These are phyloP conservation scores for Sarcophaga carnaria DNA, from an alignment of 2,888 invertebrate genomes.

Conservation along the genomic window DNA sequence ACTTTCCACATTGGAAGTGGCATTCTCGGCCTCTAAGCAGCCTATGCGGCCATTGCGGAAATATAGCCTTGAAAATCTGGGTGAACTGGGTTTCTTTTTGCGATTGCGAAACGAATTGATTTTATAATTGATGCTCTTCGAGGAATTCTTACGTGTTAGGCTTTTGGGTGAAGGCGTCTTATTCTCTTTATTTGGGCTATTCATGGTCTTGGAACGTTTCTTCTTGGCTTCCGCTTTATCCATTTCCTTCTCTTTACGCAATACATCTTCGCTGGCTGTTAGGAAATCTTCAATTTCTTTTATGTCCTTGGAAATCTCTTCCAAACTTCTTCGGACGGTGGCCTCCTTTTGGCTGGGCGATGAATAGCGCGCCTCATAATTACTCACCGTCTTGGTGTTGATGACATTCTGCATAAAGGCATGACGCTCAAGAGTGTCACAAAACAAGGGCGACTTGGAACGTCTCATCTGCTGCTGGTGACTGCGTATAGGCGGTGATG, in stretches of 20 bases:
- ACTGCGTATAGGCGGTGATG: constrained; percentile 66
- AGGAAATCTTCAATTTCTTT: constrained; percentile 81
- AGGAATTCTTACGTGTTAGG: constrained; percentile 70
- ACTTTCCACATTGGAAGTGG: constrained; percentile 79
- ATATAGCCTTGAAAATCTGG: constrained; percentile 79
- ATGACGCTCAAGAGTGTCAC: constrained; percentile 80
- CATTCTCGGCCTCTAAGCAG: constrained; percentile 80
- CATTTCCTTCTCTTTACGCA: constrained; percentile 78
- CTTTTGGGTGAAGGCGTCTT: constrained; percentile 76
- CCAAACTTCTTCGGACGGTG: constrained; percentile 79
- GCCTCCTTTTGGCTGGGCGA: constrained; percentile 79
- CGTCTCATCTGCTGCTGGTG: constrained; percentile 56
- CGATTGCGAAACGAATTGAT: constrained; percentile 80
- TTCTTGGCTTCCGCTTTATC: constrained; percentile 71
- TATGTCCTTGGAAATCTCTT: constrained; percentile 81
- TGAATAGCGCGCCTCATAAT: constrained; percentile 76
- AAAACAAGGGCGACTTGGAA: constrained; percentile 77
- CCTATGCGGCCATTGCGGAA: constrained; percentile 82
- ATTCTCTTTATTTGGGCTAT: constrained; percentile 77
- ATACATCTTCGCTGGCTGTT: constrained; percentile 79
- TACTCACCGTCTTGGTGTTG: constrained; percentile 72
- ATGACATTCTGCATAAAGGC: constrained; percentile 80
- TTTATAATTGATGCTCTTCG: constrained; percentile 77
- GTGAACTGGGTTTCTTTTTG: constrained; percentile 76
- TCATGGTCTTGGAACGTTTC: constrained; percentile 60